Percentiles rank a stretch among this genome's conserved stretches.
phyloP scores from a whole-genome alignment of 1,140 invertebrate species.

The Euglossa dilemma region DNA sequence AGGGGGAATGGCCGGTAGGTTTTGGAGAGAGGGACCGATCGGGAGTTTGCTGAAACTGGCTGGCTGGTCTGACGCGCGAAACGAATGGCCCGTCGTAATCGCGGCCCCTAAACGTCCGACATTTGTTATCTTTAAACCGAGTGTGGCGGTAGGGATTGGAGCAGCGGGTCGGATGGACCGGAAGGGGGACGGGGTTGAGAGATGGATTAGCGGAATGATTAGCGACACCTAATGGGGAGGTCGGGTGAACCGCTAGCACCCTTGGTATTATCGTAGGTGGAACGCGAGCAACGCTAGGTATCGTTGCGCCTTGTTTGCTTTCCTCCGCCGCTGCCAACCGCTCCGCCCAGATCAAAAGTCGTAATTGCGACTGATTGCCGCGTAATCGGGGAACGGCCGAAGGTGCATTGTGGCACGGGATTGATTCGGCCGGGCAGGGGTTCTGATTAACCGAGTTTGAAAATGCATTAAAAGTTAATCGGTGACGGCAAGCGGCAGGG shows the following conservation, averaged over 20 bases:
- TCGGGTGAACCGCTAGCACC: slow-evolving; percentile 31
- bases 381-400: not conserved
- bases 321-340: not conserved
- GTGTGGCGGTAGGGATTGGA: slow-evolving; percentile 9
- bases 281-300: not conserved
- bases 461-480: slow-evolving; percentile 19
- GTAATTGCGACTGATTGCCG: not conserved
- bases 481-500: too few species aligned
- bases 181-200: slow-evolving; percentile 24
- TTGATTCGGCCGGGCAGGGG: not conserved
- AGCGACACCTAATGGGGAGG: slow-evolving; percentile 66
- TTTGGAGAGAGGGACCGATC: slow-evolving; percentile 28
- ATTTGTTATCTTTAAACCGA: slow-evolving; percentile 77
- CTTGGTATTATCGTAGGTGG: not conserved
- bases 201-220: slow-evolving; percentile 69
- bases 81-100: slow-evolving; percentile 71
- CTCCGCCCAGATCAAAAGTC: not conserved
- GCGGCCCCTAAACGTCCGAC: slow-evolving; percentile 67
- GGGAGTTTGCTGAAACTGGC: slow-evolving; percentile 34
- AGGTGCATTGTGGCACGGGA: not conserved
- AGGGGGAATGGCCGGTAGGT: slow-evolving; percentile 17
- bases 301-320: slow-evolving; percentile 2
- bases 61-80: slow-evolving; percentile 50
- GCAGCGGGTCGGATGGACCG: slow-evolving; percentile 13
- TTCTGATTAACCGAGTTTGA: slow-evolving; percentile 14